Evolutionary conservation across 1,140 invertebrate genomes (phyloP).

Genomic region (Gonioctena quinquepunctata): DNA sequence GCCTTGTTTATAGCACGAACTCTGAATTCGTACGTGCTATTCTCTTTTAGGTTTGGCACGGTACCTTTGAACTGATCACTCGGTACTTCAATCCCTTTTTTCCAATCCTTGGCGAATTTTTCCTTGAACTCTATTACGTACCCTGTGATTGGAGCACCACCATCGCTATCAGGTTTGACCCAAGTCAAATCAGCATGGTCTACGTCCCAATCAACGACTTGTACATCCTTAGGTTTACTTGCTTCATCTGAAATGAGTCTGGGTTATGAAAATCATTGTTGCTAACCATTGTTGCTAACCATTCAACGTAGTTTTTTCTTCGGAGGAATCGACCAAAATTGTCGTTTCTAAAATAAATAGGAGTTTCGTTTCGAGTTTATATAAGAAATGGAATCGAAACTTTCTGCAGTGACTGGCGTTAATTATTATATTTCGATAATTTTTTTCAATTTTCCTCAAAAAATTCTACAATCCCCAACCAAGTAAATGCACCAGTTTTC

Average conservation of each 20-base stretch:
- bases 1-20: constrained; percentile 95
- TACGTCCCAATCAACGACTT: constrained; percentile 94
- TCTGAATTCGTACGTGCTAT: constrained; percentile 94
- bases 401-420: too few relatives aligned
- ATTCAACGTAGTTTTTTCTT: too few relatives aligned
- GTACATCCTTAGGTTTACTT: constrained; percentile 85
- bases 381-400: too few relatives aligned
- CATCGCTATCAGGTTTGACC: constrained; percentile 87
- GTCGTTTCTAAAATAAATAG: too few relatives aligned
- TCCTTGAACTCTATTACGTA: constrained; percentile 94
- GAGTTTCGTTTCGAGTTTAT: too few relatives aligned
- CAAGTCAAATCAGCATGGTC: constrained; percentile 93
- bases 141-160: constrained; percentile 91
- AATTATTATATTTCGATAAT: too few relatives aligned
- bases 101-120: constrained; percentile 90
- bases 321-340: too few relatives aligned
- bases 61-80: constrained; percentile 77
- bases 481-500: too few relatives aligned
- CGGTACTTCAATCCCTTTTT: constrained; percentile 76
- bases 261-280: background rate
- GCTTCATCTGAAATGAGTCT: constrained; percentile 76
- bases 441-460: too few relatives aligned
- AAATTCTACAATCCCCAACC: too few relatives aligned
- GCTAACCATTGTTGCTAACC: constrained; percentile 2
- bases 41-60: constrained; percentile 90